phyloP scores from a whole-genome alignment of 2,888 invertebrate genomes.

The Ligdia adustata region DNA sequence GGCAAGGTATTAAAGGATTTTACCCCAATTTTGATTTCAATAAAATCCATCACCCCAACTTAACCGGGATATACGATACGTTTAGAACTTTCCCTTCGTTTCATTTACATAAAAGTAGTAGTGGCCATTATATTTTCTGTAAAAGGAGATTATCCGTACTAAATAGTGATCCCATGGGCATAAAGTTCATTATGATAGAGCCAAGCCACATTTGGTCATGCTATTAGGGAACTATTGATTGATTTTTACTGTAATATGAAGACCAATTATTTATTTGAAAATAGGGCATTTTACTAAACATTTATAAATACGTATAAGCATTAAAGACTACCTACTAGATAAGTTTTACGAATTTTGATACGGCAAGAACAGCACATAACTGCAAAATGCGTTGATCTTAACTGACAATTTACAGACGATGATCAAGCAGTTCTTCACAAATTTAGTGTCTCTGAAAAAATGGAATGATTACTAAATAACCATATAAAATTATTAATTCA shows the following conservation, averaged over 20 bases:
- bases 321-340: too few relatives aligned
- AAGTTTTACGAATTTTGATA: too few relatives aligned
- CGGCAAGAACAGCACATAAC: too few relatives aligned
- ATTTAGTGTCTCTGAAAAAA: too few relatives aligned
- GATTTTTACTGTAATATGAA: constrained; percentile 25
- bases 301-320: too few relatives aligned
- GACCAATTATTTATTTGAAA: too few relatives aligned
- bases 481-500: too few relatives aligned
- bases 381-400: too few relatives aligned
- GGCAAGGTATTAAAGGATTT: constrained; percentile 54
- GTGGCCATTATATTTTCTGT: constrained; percentile 75
- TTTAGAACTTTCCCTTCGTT: constrained; percentile 68
- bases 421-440: too few relatives aligned
- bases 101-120: constrained; percentile 80
- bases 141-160: constrained; percentile 75
- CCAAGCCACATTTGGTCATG: constrained; percentile 52
- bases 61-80: constrained; percentile 39
- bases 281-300: too few relatives aligned
- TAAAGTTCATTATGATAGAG: constrained; percentile 62
- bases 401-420: too few relatives aligned
- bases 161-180: constrained; percentile 71
- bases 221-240: constrained; percentile 46
- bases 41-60: constrained; percentile 59
- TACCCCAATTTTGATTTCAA: constrained; percentile 47
- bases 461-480: too few relatives aligned